Percentiles rank a stretch among this genome's conserved stretches.
These are phyloP conservation scores for Paralvinella palmiformis DNA, from an alignment of 1,140 invertebrate genomes.

Conservation along the genomic window DNA sequence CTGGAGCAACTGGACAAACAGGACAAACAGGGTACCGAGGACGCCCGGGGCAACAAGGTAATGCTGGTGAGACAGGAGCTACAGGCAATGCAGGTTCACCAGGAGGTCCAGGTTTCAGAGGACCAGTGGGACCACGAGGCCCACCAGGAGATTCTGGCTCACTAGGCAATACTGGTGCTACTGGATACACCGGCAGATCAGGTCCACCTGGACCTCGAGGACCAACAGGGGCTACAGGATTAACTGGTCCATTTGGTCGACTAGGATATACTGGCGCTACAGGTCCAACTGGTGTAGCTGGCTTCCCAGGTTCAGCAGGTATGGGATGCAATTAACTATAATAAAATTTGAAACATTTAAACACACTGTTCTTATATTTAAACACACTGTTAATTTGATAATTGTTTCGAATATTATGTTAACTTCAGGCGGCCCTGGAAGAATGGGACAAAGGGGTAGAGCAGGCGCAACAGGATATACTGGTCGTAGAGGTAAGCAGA, in stretches of 20 bases:
- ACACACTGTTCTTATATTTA: too few relatives aligned
- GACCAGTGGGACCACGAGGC: not conserved
- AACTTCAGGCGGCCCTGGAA: too few relatives aligned
- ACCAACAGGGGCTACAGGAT: slow-evolving; percentile 2
- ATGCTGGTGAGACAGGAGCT: not conserved
- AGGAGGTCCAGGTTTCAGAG: not conserved
- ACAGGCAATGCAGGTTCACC: not conserved
- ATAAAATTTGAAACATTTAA: too few relatives aligned
- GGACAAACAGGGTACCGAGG: slow-evolving; percentile 1
- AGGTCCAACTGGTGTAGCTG: not conserved
- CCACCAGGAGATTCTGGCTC: not conserved
- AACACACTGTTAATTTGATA: too few relatives aligned
- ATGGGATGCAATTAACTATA: too few relatives aligned
- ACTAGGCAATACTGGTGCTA: not conserved
- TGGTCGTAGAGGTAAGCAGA: not conserved
- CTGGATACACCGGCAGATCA: not conserved
- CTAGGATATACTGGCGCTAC: not conserved
- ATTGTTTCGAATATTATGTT: too few relatives aligned
- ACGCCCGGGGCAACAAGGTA: slow-evolving; percentile 18
- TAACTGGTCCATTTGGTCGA: not conserved
- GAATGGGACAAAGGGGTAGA: slow-evolving; percentile 18
- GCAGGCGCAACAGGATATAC: not conserved
- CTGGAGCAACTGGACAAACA: slow-evolving; percentile 15
- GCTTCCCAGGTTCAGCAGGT: not conserved
- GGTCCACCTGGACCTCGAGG: not conserved